phyloP scores from a whole-genome alignment of 2,113 vertebrate species.

The Ondatra zibethicus region DNA sequence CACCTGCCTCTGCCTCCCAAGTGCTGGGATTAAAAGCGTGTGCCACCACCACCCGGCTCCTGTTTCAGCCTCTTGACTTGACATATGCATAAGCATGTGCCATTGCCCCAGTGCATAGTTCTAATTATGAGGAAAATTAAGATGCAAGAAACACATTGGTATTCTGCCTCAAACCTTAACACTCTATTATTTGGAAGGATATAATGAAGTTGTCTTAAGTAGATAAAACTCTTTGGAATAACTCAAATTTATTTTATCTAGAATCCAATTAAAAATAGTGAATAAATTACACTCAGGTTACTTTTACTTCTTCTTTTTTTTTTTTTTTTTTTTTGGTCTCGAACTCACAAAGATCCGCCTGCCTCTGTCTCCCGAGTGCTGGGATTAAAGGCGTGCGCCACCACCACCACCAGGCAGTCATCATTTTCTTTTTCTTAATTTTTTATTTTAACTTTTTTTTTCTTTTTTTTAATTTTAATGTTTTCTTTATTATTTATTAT shows the following conservation, averaged over 20 bases:
- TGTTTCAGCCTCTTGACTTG: too few species aligned
- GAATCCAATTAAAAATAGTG: background rate
- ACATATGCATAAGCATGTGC: too few species aligned
- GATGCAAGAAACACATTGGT: background rate
- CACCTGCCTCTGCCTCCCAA: too few species aligned
- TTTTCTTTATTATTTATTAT: too few species aligned
- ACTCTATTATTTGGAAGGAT: background rate
- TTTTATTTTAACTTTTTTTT: background rate
- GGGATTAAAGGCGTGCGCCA: too few species aligned
- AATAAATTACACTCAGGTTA: background rate
- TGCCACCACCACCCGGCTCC: too few species aligned
- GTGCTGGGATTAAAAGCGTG: too few species aligned
- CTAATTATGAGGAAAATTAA: background rate
- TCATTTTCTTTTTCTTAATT: background rate
- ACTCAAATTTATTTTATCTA: slow-evolving; percentile 7
- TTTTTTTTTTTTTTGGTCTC: too few species aligned
- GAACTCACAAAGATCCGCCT: too few species aligned
- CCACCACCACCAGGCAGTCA: too few species aligned
- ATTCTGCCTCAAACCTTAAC: background rate
- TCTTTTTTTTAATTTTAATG: too few species aligned
- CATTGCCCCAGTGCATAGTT: background rate
- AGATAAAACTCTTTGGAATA: background rate
- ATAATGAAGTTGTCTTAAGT: background rate
- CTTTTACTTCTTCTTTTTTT: background rate
- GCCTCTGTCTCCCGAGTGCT: too few species aligned